phyloP scores from a whole-genome alignment of 1,140 invertebrate genomes.

The Apis laboriosa region DNA sequence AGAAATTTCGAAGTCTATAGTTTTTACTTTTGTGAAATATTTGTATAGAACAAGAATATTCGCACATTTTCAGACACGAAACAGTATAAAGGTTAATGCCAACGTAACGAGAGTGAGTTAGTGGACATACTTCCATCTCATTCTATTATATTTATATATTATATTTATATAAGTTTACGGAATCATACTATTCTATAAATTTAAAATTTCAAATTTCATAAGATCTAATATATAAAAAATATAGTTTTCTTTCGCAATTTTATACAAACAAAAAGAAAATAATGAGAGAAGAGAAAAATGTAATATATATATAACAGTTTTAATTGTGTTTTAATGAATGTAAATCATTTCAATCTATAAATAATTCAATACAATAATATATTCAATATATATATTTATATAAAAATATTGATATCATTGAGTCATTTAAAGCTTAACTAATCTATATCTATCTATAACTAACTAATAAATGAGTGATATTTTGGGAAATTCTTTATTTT shows the following conservation, averaged over 20 bases:
- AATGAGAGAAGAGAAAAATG: background rate
- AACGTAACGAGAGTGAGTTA: slow-evolving; percentile 55
- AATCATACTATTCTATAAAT: slow-evolving; percentile 29
- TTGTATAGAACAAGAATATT: slow-evolving; percentile 29
- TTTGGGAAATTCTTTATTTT: background rate
- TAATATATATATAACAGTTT: background rate
- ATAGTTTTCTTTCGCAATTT: background rate
- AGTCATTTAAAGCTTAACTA: background rate
- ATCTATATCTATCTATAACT: too few species aligned
- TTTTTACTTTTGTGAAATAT: slow-evolving; percentile 60
- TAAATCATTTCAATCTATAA: slow-evolving; percentile 8
- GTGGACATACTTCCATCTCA: slow-evolving; percentile 6
- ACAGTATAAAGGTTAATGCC: slow-evolving; percentile 59
- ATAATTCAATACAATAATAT: background rate
- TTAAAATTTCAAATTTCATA: slow-evolving; percentile 8
- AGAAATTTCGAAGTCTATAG: slow-evolving; percentile 40
- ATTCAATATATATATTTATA: too few species aligned
- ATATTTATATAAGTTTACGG: too few species aligned
- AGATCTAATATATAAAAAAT: background rate
- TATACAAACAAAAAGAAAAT: background rate
- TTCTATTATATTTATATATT: background rate
- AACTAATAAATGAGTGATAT: background rate
- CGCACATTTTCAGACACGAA: slow-evolving; percentile 36
- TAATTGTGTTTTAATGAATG: background rate
- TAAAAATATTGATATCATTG: background rate